These are phyloP conservation scores for Paramuricea clavata DNA, from an alignment of 92 coral and sea anemone species.

Conservation along the genomic window DNA sequence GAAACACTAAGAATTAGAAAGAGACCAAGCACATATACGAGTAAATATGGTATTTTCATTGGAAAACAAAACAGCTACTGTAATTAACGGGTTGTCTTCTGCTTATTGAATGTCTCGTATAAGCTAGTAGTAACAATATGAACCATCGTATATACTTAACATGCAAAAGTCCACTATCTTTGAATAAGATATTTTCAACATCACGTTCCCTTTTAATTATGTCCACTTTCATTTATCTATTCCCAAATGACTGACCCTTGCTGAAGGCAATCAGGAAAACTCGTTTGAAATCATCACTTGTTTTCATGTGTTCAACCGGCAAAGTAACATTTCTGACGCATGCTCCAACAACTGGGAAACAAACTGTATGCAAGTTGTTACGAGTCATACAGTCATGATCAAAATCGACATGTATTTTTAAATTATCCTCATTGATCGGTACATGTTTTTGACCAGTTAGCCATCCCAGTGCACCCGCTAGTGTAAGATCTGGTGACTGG, in stretches of 20 bases:
- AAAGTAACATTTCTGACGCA: constrained; percentile 57
- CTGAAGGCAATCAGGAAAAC: constrained; percentile 18
- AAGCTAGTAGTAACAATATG: no score
- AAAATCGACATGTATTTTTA: constrained; percentile 40
- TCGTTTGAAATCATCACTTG: constrained; percentile 14
- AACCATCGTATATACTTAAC: no score
- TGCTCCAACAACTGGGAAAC: constrained; percentile 55
- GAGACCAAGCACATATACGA: no score
- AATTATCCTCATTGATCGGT: constrained; percentile 49
- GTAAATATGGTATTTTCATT: no score
- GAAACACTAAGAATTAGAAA: no score
- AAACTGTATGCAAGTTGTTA: constrained; percentile 47
- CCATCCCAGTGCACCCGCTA: constrained; percentile 29
- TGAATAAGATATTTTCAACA: not conserved
- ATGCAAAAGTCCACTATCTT: not conserved
- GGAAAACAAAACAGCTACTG: no score
- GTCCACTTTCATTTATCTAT: no score
- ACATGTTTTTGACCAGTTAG: constrained; percentile 48
- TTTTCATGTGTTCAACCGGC: constrained; percentile 54
- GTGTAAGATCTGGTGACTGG: not conserved
- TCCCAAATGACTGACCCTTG: constrained; percentile 30
- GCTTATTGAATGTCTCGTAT: no score
- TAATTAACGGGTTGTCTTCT: no score
- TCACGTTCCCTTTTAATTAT: constrained; percentile 3
- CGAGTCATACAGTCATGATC: constrained; percentile 48